A percentile compares a stretch with the other conserved stretches of the same genome.
Evolutionary conservation across 2,888 invertebrate species (phyloP).

Genomic region (Morpho helenor): DNA sequence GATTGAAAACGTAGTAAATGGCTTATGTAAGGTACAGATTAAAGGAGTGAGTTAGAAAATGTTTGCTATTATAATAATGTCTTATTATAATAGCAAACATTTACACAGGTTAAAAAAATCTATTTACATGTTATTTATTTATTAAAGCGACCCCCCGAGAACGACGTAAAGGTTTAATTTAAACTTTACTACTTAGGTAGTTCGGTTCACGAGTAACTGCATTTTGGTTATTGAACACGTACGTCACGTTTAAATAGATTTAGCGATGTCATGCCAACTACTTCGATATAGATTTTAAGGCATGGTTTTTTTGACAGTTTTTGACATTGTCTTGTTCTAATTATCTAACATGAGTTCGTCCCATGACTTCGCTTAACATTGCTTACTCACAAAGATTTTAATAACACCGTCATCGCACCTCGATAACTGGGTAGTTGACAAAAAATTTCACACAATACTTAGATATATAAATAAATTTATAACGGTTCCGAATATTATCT

Average conservation of each 20-base stretch:
- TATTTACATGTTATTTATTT: constrained; percentile 5
- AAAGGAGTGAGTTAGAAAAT: no score
- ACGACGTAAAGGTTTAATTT: constrained; percentile 57
- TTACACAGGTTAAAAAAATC: not conserved
- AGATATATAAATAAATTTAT: not conserved
- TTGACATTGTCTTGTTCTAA: constrained; percentile 46
- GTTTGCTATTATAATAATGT: no score
- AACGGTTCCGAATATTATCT: no score
- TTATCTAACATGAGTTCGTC: constrained; percentile 48
- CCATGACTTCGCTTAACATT: constrained; percentile 42
- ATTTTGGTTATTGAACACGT: constrained; percentile 16
- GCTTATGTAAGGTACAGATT: no score
- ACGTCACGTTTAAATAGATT: constrained; percentile 14
- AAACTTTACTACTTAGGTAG: constrained; percentile 44
- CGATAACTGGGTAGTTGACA: constrained; percentile 21
- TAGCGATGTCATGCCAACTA: constrained; percentile 73
- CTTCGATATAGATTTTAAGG: constrained; percentile 45
- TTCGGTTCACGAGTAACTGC: constrained; percentile 30
- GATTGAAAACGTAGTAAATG: no score
- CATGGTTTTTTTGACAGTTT: constrained; percentile 50
- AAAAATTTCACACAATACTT: not conserved
- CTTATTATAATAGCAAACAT: no score
- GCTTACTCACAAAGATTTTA: constrained; percentile 45
- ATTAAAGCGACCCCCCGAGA: constrained; percentile 48
- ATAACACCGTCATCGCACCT: constrained; percentile 29